Conservation (phyloP, 2,888 invertebrate genomes). For the Drosophila helvetica region DNA sequence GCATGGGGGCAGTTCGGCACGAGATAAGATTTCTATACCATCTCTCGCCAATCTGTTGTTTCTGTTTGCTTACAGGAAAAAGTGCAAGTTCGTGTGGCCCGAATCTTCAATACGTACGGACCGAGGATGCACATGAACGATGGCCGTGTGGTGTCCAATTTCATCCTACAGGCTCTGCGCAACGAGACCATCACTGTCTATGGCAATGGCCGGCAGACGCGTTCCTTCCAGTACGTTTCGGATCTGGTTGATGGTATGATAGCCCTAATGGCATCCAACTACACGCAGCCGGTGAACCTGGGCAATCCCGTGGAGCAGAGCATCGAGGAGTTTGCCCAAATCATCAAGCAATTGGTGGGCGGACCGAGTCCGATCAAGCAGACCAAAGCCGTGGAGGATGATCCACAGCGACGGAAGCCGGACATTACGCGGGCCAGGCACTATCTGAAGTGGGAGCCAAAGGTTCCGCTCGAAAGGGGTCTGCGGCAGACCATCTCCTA, state of each 20-base stretch:
- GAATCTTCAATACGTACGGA: conserved; percentile 99
- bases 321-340: conserved; percentile 95
- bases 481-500: conserved; percentile 96
- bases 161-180: conserved; percentile 97
- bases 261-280: conserved; percentile 96
- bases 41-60: conserved; percentile 1
- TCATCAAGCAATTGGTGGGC: conserved; percentile 93
- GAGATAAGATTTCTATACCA: conserved; percentile 41
- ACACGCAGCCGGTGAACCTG: conserved; percentile 95
- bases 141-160: conserved; percentile 98
- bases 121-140: conserved; percentile 99
- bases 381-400: conserved; percentile 95
- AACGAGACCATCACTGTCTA: conserved; percentile 97
- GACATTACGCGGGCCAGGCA: conserved; percentile 95
- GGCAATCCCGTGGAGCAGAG: conserved; percentile 99
- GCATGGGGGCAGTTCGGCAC: conserved; percentile 32
- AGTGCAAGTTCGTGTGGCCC: conserved; percentile 96
- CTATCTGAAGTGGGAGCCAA: conserved; percentile 95
- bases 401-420: conserved; percentile 96
- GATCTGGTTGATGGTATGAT: conserved; percentile 98
- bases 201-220: conserved; percentile 94
- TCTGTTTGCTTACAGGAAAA: conserved; percentile 86
- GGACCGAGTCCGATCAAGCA: conserved; percentile 93
- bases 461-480: conserved; percentile 93
- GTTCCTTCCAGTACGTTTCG: conserved; percentile 99